phyloP scores from a whole-genome alignment of 2,113 vertebrate species.

The Phalacrocorax aristotelis region DNA sequence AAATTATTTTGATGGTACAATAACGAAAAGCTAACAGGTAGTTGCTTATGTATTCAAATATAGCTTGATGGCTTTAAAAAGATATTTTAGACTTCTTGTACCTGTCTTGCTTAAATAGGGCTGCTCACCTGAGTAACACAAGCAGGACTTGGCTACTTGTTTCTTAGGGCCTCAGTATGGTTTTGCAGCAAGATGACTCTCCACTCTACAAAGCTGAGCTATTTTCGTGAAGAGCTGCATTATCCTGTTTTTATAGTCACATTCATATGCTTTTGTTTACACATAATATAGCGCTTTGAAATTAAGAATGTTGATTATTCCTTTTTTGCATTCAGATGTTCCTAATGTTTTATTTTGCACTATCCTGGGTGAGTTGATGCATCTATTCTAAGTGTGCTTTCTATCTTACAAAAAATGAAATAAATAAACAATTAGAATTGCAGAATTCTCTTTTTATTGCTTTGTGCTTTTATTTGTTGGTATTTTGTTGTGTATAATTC shows the following conservation, averaged over 20 bases:
- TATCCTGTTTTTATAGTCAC: constrained; percentile 20
- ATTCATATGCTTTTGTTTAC: constrained; percentile 52
- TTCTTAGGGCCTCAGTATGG: neutral
- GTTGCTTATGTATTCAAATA: neutral
- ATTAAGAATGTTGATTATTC: constrained; percentile 53
- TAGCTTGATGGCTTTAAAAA: neutral
- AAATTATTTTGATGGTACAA: neutral
- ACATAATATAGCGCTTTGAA: constrained; percentile 12
- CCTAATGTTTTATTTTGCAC: constrained; percentile 8
- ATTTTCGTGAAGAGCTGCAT: neutral
- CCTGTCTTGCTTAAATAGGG: neutral
- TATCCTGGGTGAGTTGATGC: neutral
- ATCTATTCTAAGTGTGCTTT: neutral
- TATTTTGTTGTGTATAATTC: constrained; percentile 25
- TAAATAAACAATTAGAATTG: constrained; percentile 47
- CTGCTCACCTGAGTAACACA: neutral
- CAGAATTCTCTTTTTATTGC: constrained; percentile 33
- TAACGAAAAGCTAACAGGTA: neutral
- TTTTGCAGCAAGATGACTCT: neutral
- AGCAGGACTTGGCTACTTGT: neutral
- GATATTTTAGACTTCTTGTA: neutral
- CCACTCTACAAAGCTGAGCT: neutral
- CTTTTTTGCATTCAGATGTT: constrained; percentile 9
- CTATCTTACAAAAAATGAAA: neutral
- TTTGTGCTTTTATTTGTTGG: constrained; percentile 32